Conservation (phyloP, 2,113 vertebrate genomes). For the Lasiurus cinereus region DNA sequence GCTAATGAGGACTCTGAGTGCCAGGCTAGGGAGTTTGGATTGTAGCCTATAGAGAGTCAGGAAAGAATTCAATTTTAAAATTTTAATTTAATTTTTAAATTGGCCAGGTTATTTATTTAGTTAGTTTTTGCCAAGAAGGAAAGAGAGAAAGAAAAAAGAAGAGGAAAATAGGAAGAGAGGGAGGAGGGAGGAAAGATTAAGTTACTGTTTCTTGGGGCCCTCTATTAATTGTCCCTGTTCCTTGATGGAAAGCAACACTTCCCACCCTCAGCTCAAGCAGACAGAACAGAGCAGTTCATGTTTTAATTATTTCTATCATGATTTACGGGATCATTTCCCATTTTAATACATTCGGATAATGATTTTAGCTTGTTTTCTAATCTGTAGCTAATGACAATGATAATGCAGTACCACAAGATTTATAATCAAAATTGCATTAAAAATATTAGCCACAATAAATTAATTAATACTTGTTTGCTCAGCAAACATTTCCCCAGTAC, state of each 20-base stretch:
- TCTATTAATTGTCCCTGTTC: neutral
- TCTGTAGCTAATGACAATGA: constrained; percentile 45
- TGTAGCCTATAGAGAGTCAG: too few species aligned
- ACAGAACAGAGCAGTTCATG: neutral
- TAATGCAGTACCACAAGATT: constrained; percentile 36
- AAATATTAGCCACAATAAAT: constrained; percentile 52
- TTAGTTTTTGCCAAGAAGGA: neutral
- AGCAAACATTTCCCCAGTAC: constrained; percentile 14
- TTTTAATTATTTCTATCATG: constrained; percentile 61
- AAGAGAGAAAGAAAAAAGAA: neutral
- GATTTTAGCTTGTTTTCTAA: constrained; percentile 66
- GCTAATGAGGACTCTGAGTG: rapidly evolving
- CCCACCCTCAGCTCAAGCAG: neutral
- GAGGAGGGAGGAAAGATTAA: neutral
- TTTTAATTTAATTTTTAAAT: constrained; percentile 16
- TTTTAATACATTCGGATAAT: constrained; percentile 68
- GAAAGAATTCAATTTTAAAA: neutral
- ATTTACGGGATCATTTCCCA: constrained; percentile 60
- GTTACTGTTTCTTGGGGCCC: neutral
- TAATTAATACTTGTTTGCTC: constrained; percentile 58
- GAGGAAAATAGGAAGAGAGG: neutral
- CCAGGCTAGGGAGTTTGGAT: neutral
- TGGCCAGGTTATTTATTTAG: neutral
- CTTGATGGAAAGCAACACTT: neutral
- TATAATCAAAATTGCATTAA: constrained; percentile 60